Base-by-base conservation (phyloP, 1,140 invertebrate species). In the Drosophila elegans region DNA sequence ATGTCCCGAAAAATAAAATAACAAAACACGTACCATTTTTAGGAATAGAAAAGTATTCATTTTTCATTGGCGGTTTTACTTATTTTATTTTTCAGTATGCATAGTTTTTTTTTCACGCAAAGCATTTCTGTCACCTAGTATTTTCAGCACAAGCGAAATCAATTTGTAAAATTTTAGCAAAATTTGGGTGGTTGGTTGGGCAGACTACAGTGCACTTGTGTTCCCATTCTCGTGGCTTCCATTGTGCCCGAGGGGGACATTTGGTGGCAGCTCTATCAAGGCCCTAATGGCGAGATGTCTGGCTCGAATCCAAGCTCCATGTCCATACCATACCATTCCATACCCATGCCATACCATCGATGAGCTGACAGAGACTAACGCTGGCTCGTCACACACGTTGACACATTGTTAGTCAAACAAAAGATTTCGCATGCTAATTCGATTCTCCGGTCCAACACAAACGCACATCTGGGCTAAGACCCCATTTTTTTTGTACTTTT, bases 391-490 rank as follows among this genome's bases (percentile, higher is more conserved):
- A 90, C 77, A 89, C 85, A 85, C 80, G 79, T 89, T 89, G 84
- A 89, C 84, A 89, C 84, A 89, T 89, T 89, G 84, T 89, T 89
- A 90, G 85, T 90, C 84, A 89, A 89, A 89, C 84, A 89, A 89
- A 89, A 89, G 84, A 89, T 89, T 89, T 89, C 80, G 84, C 85
- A 90, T 90, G 84, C 85, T 89, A 89, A 89, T 89, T 89, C 80
- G 85, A 81, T 90, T 89, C 84, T 46, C 59, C 67, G 46, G 72
- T 53, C 75, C 42, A 63, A 61, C 66, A 55, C 49, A 78, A 66
- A 74, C 60, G 67, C 80, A 59, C 60, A 71, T 71, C 64, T 57
- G 66, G 68, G 52, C 29, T 41, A 72, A 71, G 68, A 71, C 52
- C 66, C 48, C 34, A 41, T 55, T 39, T 34, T 48, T 56, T 63